These are phyloP conservation scores for Drosophila picticornis DNA, from an alignment of 2,888 invertebrate species.

Conservation along the genomic window DNA sequence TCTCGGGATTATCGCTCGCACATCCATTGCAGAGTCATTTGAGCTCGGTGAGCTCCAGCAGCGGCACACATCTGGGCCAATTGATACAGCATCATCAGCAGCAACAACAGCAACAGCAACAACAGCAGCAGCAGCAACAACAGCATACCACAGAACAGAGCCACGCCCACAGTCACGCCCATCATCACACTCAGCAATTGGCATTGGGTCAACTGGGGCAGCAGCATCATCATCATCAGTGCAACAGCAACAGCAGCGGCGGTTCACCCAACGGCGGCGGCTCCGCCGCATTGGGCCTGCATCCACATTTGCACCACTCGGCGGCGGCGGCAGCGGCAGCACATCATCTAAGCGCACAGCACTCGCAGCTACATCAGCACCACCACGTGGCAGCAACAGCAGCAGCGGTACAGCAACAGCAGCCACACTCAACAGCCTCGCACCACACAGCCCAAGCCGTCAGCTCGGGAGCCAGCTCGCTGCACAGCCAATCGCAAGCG, in stretches of 20 bases:
- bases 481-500: slow-evolving; percentile 58
- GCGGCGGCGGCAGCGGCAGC: slow-evolving; percentile 61
- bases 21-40: slow-evolving; percentile 85
- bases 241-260: slow-evolving; percentile 71
- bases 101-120: slow-evolving; percentile 73
- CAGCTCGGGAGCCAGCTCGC: slow-evolving; percentile 48
- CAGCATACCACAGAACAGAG: slow-evolving; percentile 71
- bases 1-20: slow-evolving; percentile 85
- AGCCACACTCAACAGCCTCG: slow-evolving; percentile 50
- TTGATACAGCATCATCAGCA: slow-evolving; percentile 69
- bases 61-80: slow-evolving; percentile 76
- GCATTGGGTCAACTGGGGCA: slow-evolving; percentile 77
- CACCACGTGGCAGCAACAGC: slow-evolving; percentile 57
- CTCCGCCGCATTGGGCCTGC: slow-evolving; percentile 55
- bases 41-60: slow-evolving; percentile 75
- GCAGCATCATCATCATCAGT: slow-evolving; percentile 76
- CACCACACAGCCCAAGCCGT: slow-evolving; percentile 60
- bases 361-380: slow-evolving; percentile 69
- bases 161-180: slow-evolving; percentile 57
- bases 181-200: slow-evolving; percentile 81
- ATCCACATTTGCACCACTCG: slow-evolving; percentile 62
- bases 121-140: slow-evolving; percentile 74
- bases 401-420: slow-evolving; percentile 52
- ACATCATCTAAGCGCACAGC: slow-evolving; percentile 62
- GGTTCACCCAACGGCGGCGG: slow-evolving; percentile 69